Evolutionary conservation across 2,888 invertebrate genomes (phyloP), one percentile per base, ranked within the genome.

Genomic region (Dolichopus griseipennis): DNA sequence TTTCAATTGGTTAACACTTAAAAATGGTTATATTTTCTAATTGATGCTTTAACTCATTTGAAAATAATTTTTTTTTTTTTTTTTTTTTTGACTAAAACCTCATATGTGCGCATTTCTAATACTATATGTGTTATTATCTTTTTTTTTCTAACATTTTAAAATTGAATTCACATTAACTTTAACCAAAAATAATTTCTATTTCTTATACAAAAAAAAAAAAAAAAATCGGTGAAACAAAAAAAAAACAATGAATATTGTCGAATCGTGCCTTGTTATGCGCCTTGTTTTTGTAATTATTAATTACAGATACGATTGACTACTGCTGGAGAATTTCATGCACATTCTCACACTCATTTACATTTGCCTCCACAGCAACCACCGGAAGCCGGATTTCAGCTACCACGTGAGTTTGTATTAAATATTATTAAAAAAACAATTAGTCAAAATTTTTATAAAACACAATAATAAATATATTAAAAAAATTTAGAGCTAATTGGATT

Each of bases 331-430:
- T 93, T 92, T 84, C 94, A 94, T 83, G 92, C 93, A 78, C 94
- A 95, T 84, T 92, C 93, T 74, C 94, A 95, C 84, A 92, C 93
- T 74, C 94, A 94, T 82, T 92, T 93, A 75, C 93, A 93, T 84
- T 92, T 92, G 74, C 94, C 95, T 84, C 91, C 93, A 76, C 85
- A 84, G 82, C 85, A 85, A 81, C 90, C 90, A 82, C 90, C 89
- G 82, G 91, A 90, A 81, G 84, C 85, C 73, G 84, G 85, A 77
- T 85, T 85, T 78, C 85, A 85, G 74, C 79, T 85, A 75, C 85
- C 85, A 82, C 85, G 85, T 85, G 82, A 82, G 82, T 82, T 82
- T 82, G 82, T 82, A 82, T 82, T 80, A 68, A 70, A 65, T 65
- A 69, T 67, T 65, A 52, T n/a, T 52, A 12, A 68, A 68, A 66